phyloP scores from a whole-genome alignment of 2,888 invertebrate species.

The Mechanitis messenoides region DNA sequence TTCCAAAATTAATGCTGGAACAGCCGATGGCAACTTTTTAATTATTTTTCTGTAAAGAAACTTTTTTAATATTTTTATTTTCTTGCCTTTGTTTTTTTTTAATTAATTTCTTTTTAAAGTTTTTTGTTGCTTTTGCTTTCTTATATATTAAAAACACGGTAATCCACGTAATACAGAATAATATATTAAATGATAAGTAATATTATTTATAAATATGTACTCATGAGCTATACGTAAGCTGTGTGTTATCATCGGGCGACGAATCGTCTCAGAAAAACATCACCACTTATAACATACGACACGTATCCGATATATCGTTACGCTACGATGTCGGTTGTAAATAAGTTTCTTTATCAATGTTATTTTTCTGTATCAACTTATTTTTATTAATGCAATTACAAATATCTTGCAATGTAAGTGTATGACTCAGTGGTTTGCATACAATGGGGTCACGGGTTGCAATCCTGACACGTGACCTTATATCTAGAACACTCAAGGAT shows the following conservation, averaged over 20 bases:
- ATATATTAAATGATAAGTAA: too few species aligned
- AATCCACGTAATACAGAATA: too few species aligned
- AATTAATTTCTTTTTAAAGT: too few species aligned
- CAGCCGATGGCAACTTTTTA: too few species aligned
- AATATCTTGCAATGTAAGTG: conserved; percentile 7
- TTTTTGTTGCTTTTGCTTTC: too few species aligned
- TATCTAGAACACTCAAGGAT: conserved; percentile 24
- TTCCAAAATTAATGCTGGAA: too few species aligned
- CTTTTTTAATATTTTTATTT: too few species aligned
- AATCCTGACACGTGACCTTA: conserved; percentile 30
- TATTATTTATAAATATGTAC: too few species aligned
- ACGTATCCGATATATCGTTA: conserved; percentile 2
- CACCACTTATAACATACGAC: conserved; percentile 17
- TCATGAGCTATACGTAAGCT: background rate
- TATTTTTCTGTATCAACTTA: too few species aligned
- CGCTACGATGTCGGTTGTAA: background rate
- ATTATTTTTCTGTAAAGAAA: too few species aligned
- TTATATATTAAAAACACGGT: too few species aligned
- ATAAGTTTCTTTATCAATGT: conserved; percentile 2
- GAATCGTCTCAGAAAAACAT: conserved; percentile 26
- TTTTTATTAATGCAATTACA: conserved; percentile 1
- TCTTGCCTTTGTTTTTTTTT: too few species aligned
- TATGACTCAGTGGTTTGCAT: conserved; percentile 47
- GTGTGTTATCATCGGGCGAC: conserved; percentile 28
- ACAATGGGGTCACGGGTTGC: conserved; percentile 55